A percentile compares a stretch with the other conserved stretches of the same genome.
These are phyloP conservation scores for Cataglyphis cursor DNA, from an alignment of 2,888 invertebrate genomes.

Conservation along the genomic window DNA sequence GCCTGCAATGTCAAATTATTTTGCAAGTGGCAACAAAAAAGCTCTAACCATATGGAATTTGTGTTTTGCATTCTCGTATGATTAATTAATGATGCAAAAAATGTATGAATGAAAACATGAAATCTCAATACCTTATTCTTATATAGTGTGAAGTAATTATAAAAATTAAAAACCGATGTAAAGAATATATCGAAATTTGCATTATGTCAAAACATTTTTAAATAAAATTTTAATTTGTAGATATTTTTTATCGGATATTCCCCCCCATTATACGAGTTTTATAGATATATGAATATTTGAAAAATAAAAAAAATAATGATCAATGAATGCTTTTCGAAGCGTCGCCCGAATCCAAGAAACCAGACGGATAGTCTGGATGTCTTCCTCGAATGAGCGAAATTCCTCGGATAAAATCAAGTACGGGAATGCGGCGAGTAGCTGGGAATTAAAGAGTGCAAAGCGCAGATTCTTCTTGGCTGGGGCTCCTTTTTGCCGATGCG, in stretches of 20 bases:
- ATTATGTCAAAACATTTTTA: neutral
- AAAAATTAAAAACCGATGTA: neutral
- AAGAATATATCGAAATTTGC: neutral
- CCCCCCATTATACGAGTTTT: neutral
- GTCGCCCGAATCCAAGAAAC: neutral
- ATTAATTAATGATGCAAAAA: neutral
- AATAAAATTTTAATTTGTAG: neutral
- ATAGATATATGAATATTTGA: neutral
- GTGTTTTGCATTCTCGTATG: neutral
- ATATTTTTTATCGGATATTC: neutral
- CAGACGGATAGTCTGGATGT: slow-evolving; percentile 9
- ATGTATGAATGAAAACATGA: neutral
- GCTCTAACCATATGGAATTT: neutral
- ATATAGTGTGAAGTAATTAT: neutral
- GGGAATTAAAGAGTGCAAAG: slow-evolving; percentile 37
- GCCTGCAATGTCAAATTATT: neutral
- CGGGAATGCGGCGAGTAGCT: neutral
- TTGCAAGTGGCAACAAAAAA: neutral
- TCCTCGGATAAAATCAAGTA: slow-evolving; percentile 25
- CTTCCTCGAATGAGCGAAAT: slow-evolving; percentile 22
- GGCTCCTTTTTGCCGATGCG: slow-evolving; percentile 24
- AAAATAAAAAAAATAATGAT: neutral
- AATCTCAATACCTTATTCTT: neutral
- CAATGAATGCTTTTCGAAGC: neutral
- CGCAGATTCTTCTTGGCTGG: slow-evolving; percentile 9